Conservation (phyloP, 1,140 invertebrate genomes). For the Zophobas atratus region DNA sequence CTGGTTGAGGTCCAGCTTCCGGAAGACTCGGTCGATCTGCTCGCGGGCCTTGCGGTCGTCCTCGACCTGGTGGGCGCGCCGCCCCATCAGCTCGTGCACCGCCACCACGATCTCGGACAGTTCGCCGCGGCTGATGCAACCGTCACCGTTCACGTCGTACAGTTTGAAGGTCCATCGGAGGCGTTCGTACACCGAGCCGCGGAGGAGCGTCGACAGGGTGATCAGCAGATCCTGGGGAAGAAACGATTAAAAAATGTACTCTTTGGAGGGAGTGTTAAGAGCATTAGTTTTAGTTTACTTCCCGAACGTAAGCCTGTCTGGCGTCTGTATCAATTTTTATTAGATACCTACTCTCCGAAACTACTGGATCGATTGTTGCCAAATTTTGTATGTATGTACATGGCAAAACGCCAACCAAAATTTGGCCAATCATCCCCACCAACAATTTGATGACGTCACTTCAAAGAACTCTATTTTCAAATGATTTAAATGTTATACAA, state of each 20-base stretch:
- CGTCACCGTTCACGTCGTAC: conserved; percentile 96
- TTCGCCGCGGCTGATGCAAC: conserved; percentile 92
- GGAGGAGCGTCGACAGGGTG: conserved; percentile 89
- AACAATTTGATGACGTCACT: too few species aligned
- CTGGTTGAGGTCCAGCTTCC: conserved; percentile 94
- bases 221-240: conserved; percentile 85
- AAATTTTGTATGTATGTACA: too few species aligned
- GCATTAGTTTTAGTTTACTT: too few species aligned
- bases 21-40: conserved; percentile 87
- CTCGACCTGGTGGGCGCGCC: conserved; percentile 79
- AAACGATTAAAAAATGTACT: neutral
- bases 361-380: too few species aligned
- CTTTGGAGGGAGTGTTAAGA: neutral
- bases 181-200: conserved; percentile 93
- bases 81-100: conserved; percentile 92
- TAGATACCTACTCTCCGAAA: too few species aligned
- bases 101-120: conserved; percentile 91
- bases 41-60: conserved; percentile 87
- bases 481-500: too few species aligned
- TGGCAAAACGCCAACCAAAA: too few species aligned
- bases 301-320: too few species aligned
- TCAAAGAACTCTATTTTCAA: too few species aligned
- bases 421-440: too few species aligned
- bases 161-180: conserved; percentile 95
- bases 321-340: too few species aligned